Evolutionary conservation across 2,113 vertebrate genomes (phyloP), one percentile per base, ranked within the genome.

Genomic region (Illadopsis cleaveri): DNA sequence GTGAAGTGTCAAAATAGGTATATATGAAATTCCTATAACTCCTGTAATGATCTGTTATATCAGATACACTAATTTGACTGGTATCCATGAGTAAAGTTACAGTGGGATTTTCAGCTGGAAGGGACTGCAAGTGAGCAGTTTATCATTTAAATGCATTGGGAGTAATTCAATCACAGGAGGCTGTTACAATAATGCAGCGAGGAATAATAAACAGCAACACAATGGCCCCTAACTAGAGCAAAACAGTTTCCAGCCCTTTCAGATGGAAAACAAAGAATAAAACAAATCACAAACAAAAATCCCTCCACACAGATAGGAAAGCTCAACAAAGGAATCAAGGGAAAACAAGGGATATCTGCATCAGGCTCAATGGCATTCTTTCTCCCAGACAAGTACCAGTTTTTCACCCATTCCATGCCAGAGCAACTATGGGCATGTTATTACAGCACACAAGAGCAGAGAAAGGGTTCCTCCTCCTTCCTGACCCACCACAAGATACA

Each of bases 21-120:
- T 5, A 8, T 23, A 54, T 42, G 42, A 53, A 82, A 89, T n/a
- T 47, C 35, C n/a, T 37, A 38, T 22, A 81, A 38, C 51, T 89
- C 56, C 40, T 69, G 54, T 54, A 94, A 93, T 8, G 3, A 70
- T 44, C 47, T 71, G 51, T 61, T 81, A 48, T 33, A 45, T 7
- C 4, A 3, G 45, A 83, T 75, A 89, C 21, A 35, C 37, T 88
- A 56, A 88, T 90, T 75, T 92, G 40, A 86, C 72, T 48, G 44
- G 38, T 57, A 45, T 1, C 0, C 10, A 60, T 22, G 30, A 86
- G 56, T 15, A 78, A 85, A 94, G 88, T 81, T 71, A 83, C 42
- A 70, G 58, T 19, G n/a, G 33, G 25, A n/a, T 78, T 95, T 92
- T 79, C 64, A 84, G 80, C 64, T 95, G 79, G 68, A 96, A 90